Evolutionary conservation across 92 coral and sea anemone genomes (phyloP).

Genomic region (Pocillopora grandis): DNA sequence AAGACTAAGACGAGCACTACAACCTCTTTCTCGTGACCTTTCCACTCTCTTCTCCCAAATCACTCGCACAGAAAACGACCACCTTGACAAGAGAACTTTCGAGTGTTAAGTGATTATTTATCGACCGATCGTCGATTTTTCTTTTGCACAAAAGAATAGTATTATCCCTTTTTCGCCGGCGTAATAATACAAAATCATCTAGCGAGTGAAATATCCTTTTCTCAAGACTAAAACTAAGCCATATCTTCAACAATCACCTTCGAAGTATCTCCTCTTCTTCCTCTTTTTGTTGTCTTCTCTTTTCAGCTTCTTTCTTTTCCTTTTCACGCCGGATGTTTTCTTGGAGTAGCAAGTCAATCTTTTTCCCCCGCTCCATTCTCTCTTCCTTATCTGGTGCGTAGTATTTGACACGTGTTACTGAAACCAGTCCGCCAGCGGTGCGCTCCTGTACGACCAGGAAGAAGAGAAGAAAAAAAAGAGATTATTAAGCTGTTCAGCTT

Average conservation of each 20-base stretch:
- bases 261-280: slow-evolving; percentile 56
- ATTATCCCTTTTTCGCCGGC: no score
- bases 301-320: slow-evolving; percentile 62
- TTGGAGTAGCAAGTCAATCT: slow-evolving; percentile 55
- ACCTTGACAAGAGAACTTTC: no score
- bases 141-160: no score
- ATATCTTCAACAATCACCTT: not conserved
- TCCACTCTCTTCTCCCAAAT: no score
- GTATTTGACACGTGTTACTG: slow-evolving; percentile 85
- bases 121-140: no score
- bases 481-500: not conserved
- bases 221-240: no score
- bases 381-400: slow-evolving; percentile 80
- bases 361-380: slow-evolving; percentile 68
- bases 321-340: slow-evolving; percentile 55
- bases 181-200: no score
- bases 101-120: no score
- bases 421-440: slow-evolving; percentile 74
- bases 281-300: slow-evolving; percentile 49
- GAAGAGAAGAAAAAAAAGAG: not conserved
- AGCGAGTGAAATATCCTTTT: no score
- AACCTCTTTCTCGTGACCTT: no score
- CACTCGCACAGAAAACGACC: no score
- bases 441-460: slow-evolving; percentile 29
- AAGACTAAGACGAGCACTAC: no score